phyloP scores from a whole-genome alignment of 1,140 invertebrate genomes.

The Frieseomelitta varia region DNA sequence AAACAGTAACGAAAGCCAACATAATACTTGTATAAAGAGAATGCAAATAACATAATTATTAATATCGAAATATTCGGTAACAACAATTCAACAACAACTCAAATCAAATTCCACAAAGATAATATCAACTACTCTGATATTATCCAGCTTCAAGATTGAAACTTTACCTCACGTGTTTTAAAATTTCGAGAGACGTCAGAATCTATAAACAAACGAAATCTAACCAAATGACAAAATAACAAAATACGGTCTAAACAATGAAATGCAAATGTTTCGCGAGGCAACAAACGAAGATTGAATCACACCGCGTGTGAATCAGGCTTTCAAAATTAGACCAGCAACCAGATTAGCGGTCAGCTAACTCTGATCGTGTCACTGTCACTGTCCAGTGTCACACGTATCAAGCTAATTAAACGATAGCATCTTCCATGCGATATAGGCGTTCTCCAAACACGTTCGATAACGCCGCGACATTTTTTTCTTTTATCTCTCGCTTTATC shows the following conservation, averaged over 20 bases:
- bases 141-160: not conserved
- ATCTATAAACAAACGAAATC: not conserved
- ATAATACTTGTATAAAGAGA: no score
- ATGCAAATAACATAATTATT: no score
- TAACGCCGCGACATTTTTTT: not conserved
- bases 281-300: not conserved
- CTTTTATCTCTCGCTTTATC: not conserved
- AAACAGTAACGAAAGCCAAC: no score
- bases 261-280: not conserved
- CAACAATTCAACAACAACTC: no score
- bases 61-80: no score
- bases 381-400: not conserved
- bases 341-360: not conserved
- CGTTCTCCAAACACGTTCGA: not conserved
- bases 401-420: constrained; percentile 17
- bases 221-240: not conserved
- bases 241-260: no score
- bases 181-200: no score
- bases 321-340: not conserved
- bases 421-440: not conserved
- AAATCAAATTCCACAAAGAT: not conserved
- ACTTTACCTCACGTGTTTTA: not conserved
- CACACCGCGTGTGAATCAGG: not conserved
- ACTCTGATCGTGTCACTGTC: not conserved
- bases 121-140: not conserved